A percentile compares a stretch with the other conserved stretches of the same genome.
These are phyloP conservation scores for Paramormyrops hopkinsi DNA, from an alignment of 2,797 vertebrate genomes.

Conservation along the genomic window DNA sequence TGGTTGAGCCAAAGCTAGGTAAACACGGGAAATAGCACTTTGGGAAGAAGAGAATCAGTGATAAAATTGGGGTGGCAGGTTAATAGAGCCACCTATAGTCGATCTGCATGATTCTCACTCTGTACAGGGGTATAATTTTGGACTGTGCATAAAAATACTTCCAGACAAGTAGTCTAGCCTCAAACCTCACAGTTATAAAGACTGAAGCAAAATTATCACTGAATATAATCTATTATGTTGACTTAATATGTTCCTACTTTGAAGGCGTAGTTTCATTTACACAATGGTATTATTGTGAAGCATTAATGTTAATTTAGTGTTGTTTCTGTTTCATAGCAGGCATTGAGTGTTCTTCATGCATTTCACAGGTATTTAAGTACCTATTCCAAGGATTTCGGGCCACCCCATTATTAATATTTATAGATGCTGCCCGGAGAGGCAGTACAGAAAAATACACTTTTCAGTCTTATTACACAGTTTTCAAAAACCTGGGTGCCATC, in stretches of 20 bases:
- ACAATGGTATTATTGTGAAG: not conserved
- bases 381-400: not conserved
- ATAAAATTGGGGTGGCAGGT: not conserved
- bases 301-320: not conserved
- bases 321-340: not conserved
- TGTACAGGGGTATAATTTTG: not conserved
- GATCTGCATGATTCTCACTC: not conserved
- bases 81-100: not conserved
- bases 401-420: not conserved
- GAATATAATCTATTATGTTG: not conserved
- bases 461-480: not conserved
- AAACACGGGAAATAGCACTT: conserved; percentile 8
- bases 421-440: not conserved
- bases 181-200: not conserved
- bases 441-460: not conserved
- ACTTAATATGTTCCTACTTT: not conserved
- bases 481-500: not conserved
- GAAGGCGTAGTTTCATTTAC: not conserved
- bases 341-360: not conserved
- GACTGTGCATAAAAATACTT: not conserved
- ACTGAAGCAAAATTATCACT: not conserved
- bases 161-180: not conserved
- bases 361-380: not conserved
- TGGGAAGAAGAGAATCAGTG: not conserved
- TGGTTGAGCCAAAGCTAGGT: not conserved